Percentiles rank a stretch among this genome's conserved stretches.
Evolutionary conservation across 2,888 invertebrate species (phyloP).

Genomic region (Pyrrhosoma nymphula): DNA sequence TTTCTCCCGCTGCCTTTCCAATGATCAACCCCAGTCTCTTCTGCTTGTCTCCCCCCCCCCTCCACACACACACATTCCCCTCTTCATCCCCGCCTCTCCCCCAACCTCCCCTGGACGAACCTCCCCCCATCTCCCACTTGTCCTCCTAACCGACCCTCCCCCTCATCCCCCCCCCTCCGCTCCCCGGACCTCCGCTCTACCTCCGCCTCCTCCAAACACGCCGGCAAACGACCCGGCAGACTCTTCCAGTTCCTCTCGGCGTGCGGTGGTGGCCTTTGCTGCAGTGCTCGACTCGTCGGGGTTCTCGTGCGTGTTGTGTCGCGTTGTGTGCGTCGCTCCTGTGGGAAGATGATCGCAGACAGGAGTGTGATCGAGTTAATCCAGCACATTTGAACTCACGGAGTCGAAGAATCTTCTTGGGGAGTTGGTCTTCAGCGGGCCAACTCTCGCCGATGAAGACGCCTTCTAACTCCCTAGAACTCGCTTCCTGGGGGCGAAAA

Average conservation of each 20-base stretch:
- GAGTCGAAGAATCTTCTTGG: background rate
- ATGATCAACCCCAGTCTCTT: no score
- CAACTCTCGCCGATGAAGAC: background rate
- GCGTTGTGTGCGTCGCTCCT: background rate
- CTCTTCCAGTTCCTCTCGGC: background rate
- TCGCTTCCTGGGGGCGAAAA: background rate
- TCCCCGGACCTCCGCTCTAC: background rate
- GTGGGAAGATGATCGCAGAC: background rate
- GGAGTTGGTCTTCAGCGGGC: background rate
- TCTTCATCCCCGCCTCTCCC: no score
- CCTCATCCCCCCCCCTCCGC: background rate
- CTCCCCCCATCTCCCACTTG: no score
- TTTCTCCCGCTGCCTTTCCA: no score
- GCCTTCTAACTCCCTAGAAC: background rate
- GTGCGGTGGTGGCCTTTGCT: background rate
- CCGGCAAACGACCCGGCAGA: slow-evolving; percentile 25
- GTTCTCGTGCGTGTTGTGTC: background rate
- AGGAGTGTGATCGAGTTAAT: background rate
- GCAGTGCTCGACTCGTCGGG: background rate
- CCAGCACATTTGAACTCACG: background rate
- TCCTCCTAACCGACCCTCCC: background rate
- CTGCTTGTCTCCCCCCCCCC: no score
- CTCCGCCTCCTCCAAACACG: background rate
- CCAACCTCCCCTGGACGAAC: no score
- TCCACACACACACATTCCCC: no score